Evolutionary conservation across 2,797 vertebrate species (phyloP), one percentile per base, ranked within the genome.

Genomic region (Catostomus latipinnis): DNA sequence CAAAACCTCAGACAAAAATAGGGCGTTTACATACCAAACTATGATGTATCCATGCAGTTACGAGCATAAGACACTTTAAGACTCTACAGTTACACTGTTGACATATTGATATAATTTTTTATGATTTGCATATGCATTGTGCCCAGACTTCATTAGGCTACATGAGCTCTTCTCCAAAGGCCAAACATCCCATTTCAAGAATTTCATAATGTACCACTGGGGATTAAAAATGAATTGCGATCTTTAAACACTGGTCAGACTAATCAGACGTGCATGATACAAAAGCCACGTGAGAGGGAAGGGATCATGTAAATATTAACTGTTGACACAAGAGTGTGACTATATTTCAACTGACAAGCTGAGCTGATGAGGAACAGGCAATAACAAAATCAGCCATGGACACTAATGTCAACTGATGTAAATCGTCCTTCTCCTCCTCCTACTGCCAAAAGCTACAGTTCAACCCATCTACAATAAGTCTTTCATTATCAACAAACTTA

Each of bases 261-360:
- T 34, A 34, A 34, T 82, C 14, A 71, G 83, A 82, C 78, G 82
- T 81, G 83, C 83, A 82, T 84, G 77, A 84, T 85, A 90, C 87
- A 86, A 86, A 87, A 90, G 90, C 56, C 85, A 87, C 83, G 76
- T 52, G 84, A 50, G 81, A 82, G 90, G 88, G 88, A 90, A 87
- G 86, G 77, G 90, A 91, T 92, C 90, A 90, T 90, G 90, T 93
- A 91, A 93, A 93, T 91, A 93, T 83, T 57, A 84, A 72, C 84
- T 93, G 92, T 93, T 93, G 92, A 94, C 89, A 92, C 86, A 90
- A 91, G 90, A 91, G 89, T 85, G 89, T 83, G 90, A 87, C 90
- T 76, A 83, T 78, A 82, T 80, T 86, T 87, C 60, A 85, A 71
- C 34, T 75, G 79, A 87, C 62, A 80, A 57, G 79, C 58, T 70